Evolutionary conservation across 2,797 vertebrate species (phyloP).

Genomic region (Sebastes baramenuke): DNA sequence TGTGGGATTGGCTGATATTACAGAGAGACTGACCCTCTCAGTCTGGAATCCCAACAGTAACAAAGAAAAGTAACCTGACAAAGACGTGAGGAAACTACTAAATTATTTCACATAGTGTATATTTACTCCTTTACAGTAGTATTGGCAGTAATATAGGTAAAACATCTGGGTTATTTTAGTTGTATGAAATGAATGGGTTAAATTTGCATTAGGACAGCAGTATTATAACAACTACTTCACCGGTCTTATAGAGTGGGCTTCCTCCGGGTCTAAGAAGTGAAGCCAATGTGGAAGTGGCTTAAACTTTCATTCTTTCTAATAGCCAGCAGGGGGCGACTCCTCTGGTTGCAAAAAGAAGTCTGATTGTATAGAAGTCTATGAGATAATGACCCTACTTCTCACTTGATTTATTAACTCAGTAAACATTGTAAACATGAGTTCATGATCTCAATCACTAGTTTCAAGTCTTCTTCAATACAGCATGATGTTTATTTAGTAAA

Average conservation of each 20-base stretch:
- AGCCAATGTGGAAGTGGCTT: background rate
- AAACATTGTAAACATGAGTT: too few relatives aligned
- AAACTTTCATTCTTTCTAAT: background rate
- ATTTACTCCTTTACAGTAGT: background rate
- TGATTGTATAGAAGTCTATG: too few relatives aligned
- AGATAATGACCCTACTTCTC: too few relatives aligned
- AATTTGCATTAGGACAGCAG: background rate
- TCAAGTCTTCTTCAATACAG: too few relatives aligned
- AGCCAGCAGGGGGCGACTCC: background rate
- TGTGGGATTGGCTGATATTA: slow-evolving; percentile 20
- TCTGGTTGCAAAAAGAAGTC: too few relatives aligned
- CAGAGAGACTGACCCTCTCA: slow-evolving; percentile 4
- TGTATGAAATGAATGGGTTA: background rate
- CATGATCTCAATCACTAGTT: too few relatives aligned
- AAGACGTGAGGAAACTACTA: background rate
- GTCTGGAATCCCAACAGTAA: background rate
- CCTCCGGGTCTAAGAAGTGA: background rate
- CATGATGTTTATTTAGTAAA: too few relatives aligned
- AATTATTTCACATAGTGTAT: too few relatives aligned
- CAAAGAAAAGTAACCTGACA: background rate
- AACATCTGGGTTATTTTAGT: background rate
- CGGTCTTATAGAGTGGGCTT: background rate
- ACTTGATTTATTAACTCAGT: too few relatives aligned
- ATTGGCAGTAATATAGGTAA: background rate
- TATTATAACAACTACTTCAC: background rate